Evolutionary conservation across 2,797 vertebrate genomes (phyloP).

Genomic region (Trichosurus vulpecula): DNA sequence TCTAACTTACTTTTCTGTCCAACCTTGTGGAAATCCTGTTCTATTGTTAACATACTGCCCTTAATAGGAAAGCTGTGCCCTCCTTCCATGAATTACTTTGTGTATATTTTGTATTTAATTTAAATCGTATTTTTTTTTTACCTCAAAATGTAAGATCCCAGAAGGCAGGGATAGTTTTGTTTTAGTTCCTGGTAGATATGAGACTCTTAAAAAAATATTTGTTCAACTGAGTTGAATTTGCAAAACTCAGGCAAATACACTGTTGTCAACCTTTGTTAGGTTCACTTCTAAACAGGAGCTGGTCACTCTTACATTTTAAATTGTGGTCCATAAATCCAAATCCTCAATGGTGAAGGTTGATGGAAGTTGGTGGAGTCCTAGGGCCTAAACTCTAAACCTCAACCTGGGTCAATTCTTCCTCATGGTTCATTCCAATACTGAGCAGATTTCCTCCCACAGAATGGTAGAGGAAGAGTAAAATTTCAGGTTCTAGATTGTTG

Average conservation of each 20-base stretch:
- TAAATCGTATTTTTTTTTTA: neutral
- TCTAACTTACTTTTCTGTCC: neutral
- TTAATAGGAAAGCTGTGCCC: neutral
- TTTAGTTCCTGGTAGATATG: neutral
- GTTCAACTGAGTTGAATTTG: neutral
- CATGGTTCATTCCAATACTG: neutral
- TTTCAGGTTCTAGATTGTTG: neutral
- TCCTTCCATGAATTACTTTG: neutral
- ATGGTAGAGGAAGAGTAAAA: neutral
- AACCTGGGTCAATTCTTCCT: neutral
- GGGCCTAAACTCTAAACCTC: neutral
- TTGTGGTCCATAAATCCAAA: neutral
- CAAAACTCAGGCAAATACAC: neutral
- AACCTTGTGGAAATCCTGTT: neutral
- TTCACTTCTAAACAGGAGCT: neutral
- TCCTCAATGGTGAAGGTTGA: neutral
- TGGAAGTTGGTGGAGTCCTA: neutral
- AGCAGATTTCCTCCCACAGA: neutral
- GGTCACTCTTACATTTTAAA: neutral
- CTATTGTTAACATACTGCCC: neutral
- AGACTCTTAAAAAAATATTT: neutral
- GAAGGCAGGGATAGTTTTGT: neutral
- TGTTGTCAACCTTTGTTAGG: neutral
- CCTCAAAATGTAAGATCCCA: neutral
- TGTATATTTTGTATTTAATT: neutral